Conservation (phyloP, 92 coral and sea anemone genomes). For the Hydrozoanthus gracilis region DNA sequence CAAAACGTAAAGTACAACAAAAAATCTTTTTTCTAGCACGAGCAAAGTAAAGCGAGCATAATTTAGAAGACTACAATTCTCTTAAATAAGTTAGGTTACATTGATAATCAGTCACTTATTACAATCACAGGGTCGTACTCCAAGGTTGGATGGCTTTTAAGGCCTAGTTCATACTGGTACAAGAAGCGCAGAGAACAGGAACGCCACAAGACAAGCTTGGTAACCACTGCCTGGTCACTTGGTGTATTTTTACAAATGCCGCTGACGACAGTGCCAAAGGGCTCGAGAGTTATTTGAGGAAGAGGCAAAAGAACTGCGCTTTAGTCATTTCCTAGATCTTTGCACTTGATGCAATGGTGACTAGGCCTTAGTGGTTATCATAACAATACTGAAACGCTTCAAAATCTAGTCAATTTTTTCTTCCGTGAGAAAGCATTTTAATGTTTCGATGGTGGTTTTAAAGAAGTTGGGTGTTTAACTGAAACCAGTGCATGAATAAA, state of each 20-base stretch:
- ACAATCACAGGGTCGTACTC: neutral
- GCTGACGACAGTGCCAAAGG: too few relatives aligned
- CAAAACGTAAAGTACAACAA: neutral
- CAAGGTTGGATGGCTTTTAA: neutral
- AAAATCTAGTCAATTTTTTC: neutral
- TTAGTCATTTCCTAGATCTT: too few relatives aligned
- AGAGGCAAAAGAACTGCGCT: too few relatives aligned
- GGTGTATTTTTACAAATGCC: too few relatives aligned
- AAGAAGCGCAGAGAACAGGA: too few relatives aligned
- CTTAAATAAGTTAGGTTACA: constrained; percentile 30
- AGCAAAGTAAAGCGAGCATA: neutral
- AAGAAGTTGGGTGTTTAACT: neutral
- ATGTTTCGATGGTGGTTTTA: neutral
- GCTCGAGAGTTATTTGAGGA: too few relatives aligned
- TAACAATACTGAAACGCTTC: constrained; percentile 2
- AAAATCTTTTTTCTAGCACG: neutral
- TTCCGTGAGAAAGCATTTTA: neutral
- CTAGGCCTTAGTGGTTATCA: neutral
- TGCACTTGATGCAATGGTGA: too few relatives aligned
- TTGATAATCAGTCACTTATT: constrained; percentile 5
- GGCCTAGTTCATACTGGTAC: neutral
- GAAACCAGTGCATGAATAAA: too few relatives aligned
- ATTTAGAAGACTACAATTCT: neutral
- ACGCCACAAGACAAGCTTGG: too few relatives aligned
- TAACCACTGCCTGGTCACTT: too few relatives aligned